Conservation (phyloP, 1,140 invertebrate genomes). For the Idris sp. region DNA sequence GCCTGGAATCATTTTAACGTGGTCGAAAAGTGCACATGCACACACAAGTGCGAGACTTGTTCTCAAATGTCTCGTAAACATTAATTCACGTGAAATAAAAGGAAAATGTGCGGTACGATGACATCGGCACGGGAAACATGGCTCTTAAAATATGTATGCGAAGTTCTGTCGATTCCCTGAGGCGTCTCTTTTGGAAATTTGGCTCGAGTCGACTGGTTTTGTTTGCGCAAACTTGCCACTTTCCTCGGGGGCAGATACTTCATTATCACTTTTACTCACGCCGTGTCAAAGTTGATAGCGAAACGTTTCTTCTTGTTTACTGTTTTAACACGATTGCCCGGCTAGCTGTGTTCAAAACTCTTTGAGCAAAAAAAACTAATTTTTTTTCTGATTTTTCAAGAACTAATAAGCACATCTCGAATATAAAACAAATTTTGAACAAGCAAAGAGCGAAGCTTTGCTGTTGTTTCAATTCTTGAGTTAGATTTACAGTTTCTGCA, state of each 20-base stretch:
- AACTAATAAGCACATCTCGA: conserved; percentile 30
- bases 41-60: conserved; percentile 20
- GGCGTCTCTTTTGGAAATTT: conserved; percentile 60
- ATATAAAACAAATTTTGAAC: conserved; percentile 13
- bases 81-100: conserved; percentile 49
- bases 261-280: conserved; percentile 56
- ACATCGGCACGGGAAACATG: conserved; percentile 26
- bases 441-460: conserved; percentile 3
- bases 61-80: conserved; percentile 42
- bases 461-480: conserved; percentile 13
- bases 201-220: conserved; percentile 40
- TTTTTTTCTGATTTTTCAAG: conserved; percentile 22
- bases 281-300: conserved; percentile 43
- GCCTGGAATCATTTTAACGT: conserved; percentile 31
- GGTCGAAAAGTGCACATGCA: conserved; percentile 20
- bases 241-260: conserved; percentile 52
- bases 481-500: conserved; percentile 18
- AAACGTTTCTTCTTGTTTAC: conserved; percentile 45
- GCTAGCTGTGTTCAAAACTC: conserved; percentile 1
- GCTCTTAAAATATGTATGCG: conserved; percentile 45
- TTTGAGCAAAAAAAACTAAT: no score
- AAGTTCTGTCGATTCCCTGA: conserved; percentile 55
- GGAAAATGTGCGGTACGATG: conserved; percentile 36
- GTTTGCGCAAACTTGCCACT: conserved; percentile 57
- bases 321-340: conserved; percentile 25